Base-by-base conservation (phyloP, 2,797 vertebrate species). In the Oryzias sinensis region DNA sequence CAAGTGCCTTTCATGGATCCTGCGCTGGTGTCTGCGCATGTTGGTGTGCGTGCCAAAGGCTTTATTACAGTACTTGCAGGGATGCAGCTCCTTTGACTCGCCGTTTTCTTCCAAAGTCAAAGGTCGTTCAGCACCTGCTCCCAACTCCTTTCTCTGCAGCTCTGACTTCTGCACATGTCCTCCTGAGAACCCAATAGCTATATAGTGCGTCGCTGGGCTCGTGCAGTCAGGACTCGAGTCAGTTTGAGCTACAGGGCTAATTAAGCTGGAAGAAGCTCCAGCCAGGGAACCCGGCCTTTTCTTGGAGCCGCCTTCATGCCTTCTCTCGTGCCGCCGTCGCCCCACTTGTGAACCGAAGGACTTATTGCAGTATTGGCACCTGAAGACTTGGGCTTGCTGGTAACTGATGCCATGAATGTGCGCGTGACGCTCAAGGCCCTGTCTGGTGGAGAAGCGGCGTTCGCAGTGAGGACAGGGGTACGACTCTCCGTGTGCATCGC, bases 21-120 rank as follows among this genome's bases (percentile, higher is more conserved):
- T 89, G 5, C 97, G 96, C 65, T 99, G 97, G 72, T 99, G 97
- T 27, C 97, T 82, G 6, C 97, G 89, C 96, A 99, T 97, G 64
- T 99, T 99, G 33, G 97, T 99, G 57, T 99, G 97, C 24, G 97
- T 98, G 59, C 97, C 97, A 70, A 99, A 99, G 24, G 96, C 93
- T 85, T 99, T 99, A 52, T 95, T 98, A 84, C 97, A 99, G 63
- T 98, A 97, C 72, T 96, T 96, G 89, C 97, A 99, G 0, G 94
- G 94, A 72, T 98, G 96, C 56, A 96, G 88, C 54, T 98, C 96
- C 74, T 93, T 97, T 11, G 93, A 91, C 54, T 97, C 96, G 2
- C 94, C 94, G 2, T 93, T 97, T 62, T 97, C 97, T 61, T 96
- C 96, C 11, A 90, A 74, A 6, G 91, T 59, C 5, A 85, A 79